phyloP scores from a whole-genome alignment of 2,888 invertebrate species.

The Dasypogon diadema region DNA sequence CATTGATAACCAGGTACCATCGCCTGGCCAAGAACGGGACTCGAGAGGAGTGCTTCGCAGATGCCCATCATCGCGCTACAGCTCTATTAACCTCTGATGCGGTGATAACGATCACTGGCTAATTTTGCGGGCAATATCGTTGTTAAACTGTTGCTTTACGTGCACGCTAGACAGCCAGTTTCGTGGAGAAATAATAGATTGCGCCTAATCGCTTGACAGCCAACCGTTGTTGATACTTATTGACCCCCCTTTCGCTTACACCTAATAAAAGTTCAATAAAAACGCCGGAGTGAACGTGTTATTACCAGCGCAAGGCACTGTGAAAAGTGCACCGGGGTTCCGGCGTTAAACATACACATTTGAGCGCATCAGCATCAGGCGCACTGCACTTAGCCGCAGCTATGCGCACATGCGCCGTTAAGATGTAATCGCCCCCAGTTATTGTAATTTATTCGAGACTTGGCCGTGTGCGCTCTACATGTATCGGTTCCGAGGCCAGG shows the following conservation, averaged over 20 bases:
- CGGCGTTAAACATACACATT: slow-evolving; percentile 54
- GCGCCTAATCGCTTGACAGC: slow-evolving; percentile 52
- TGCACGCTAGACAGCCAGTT: slow-evolving; percentile 34
- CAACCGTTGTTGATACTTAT: slow-evolving; percentile 46
- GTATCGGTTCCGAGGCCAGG: slow-evolving; percentile 5
- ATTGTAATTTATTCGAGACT: slow-evolving; percentile 55
- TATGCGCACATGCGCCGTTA: slow-evolving; percentile 55
- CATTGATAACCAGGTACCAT: too few relatives aligned
- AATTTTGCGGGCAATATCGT: slow-evolving; percentile 55
- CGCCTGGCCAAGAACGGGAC: too few relatives aligned
- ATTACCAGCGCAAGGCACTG: slow-evolving; percentile 48
- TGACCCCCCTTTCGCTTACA: slow-evolving; percentile 46
- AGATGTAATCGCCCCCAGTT: slow-evolving; percentile 51
- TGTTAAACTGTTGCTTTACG: slow-evolving; percentile 54
- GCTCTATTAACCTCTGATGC: slow-evolving; percentile 68
- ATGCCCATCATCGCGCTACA: slow-evolving; percentile 58
- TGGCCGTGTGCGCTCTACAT: slow-evolving; percentile 33
- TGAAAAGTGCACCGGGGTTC: background rate
- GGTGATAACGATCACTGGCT: slow-evolving; percentile 66
- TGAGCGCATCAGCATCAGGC: slow-evolving; percentile 50
- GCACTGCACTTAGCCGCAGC: slow-evolving; percentile 50
- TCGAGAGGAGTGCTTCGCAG: slow-evolving; percentile 22
- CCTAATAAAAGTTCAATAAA: slow-evolving; percentile 51
- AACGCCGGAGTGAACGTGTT: slow-evolving; percentile 38
- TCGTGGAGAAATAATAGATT: slow-evolving; percentile 50